phyloP scores from a whole-genome alignment of 2,797 vertebrate species.

The Cryptoblepharus egeriae region DNA sequence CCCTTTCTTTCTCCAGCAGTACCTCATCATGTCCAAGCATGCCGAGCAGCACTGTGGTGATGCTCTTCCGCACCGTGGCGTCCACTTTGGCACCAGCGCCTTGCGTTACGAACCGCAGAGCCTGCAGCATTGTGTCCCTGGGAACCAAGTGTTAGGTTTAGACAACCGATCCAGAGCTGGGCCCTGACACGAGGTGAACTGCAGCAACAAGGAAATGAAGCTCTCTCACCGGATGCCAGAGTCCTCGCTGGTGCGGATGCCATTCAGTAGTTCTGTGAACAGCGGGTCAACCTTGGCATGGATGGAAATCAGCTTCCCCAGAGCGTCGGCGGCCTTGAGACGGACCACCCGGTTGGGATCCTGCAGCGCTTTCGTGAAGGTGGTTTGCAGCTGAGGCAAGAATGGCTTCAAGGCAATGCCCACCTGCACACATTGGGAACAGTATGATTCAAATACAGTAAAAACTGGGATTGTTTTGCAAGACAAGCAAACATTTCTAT shows the following conservation, averaged over 20 bases:
- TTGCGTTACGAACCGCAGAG: constrained; percentile 93
- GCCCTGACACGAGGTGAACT: neutral
- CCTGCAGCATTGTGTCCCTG: constrained; percentile 98
- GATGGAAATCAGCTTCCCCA: constrained; percentile 95
- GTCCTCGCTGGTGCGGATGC: constrained; percentile 92
- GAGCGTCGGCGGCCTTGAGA: constrained; percentile 91
- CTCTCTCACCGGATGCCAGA: constrained; percentile 88
- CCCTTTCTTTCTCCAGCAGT: constrained; percentile 34
- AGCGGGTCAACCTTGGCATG: constrained; percentile 97
- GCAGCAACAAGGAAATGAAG: no score
- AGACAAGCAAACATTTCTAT: no score
- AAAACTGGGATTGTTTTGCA: no score
- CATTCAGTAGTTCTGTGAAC: constrained; percentile 91
- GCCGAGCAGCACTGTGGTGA: constrained; percentile 86
- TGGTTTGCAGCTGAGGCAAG: constrained; percentile 97
- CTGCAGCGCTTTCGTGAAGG: constrained; percentile 96
- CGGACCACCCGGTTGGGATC: constrained; percentile 93
- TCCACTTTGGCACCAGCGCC: constrained; percentile 96
- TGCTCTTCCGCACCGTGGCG: constrained; percentile 89
- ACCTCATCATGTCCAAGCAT: constrained; percentile 99
- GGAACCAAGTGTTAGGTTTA: neutral
- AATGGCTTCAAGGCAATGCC: constrained; percentile 97
- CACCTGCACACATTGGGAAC: constrained; percentile 78
- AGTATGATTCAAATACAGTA: neutral
- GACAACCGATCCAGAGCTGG: neutral